A percentile compares a stretch with the other conserved stretches of the same genome.
phyloP scores from a whole-genome alignment of 1,140 invertebrate genomes.

The Manduca sexta region DNA sequence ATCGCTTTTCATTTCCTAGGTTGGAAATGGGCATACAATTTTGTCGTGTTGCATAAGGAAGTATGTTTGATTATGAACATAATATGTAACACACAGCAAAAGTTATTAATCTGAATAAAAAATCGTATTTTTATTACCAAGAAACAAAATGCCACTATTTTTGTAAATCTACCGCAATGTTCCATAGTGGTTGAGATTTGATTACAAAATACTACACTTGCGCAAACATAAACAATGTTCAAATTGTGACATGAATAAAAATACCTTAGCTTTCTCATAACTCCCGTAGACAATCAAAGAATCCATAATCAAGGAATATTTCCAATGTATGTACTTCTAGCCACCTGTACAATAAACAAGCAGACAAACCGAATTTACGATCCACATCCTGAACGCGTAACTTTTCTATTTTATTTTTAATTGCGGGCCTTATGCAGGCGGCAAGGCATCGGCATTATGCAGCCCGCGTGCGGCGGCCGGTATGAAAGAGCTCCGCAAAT shows the following conservation, averaged over 20 bases:
- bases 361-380: neutral
- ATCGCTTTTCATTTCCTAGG: too few species aligned
- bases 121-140: too few species aligned
- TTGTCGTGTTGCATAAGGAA: too few species aligned
- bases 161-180: too few species aligned
- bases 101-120: too few species aligned
- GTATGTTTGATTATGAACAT: too few species aligned
- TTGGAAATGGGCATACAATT: too few species aligned
- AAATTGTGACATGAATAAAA: neutral
- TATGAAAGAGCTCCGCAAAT: conserved; percentile 3
- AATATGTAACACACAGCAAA: too few species aligned
- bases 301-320: too few species aligned
- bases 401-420: conserved; percentile 8
- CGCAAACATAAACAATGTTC: neutral
- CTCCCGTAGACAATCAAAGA: too few species aligned
- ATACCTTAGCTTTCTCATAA: neutral
- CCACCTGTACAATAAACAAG: conserved; percentile 3
- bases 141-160: too few species aligned
- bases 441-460: conserved; percentile 8
- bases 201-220: neutral
- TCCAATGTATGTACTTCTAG: neutral
- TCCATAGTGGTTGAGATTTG: neutral
- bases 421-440: conserved; percentile 3
- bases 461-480: conserved; percentile 8
- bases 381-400: neutral